phyloP scores from a whole-genome alignment of 2,888 invertebrate genomes.

The Diabrotica balteata region DNA sequence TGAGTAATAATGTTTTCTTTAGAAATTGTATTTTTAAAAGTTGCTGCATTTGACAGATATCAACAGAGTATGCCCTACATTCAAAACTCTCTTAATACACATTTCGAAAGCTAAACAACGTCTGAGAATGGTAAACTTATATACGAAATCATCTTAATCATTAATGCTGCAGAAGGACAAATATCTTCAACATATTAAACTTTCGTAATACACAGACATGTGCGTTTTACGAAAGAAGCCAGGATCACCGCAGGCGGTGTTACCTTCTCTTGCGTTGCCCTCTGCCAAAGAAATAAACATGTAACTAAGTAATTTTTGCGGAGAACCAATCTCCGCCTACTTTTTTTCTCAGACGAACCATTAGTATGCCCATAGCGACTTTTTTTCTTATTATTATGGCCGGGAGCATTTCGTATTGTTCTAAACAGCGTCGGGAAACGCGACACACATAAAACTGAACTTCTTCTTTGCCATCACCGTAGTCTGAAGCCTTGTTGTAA shows the following conservation, averaged over 20 bases:
- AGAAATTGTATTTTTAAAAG: too few relatives aligned
- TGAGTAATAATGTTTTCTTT: too few relatives aligned
- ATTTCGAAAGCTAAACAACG: too few relatives aligned
- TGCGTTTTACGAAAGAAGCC: too few relatives aligned
- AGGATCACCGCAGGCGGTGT: background rate
- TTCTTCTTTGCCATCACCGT: constrained; percentile 32
- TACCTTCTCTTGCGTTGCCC: constrained; percentile 5
- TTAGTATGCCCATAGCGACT: constrained; percentile 31
- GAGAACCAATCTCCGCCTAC: constrained; percentile 15
- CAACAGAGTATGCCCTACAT: too few relatives aligned
- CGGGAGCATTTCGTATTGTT: constrained; percentile 32
- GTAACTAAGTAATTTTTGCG: constrained; percentile 8
- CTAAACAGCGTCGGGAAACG: constrained; percentile 30
- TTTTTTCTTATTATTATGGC: constrained; percentile 35
- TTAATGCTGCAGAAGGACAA: too few relatives aligned
- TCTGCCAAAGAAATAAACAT: constrained; percentile 2
- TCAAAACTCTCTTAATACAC: too few relatives aligned
- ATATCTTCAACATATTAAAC: too few relatives aligned
- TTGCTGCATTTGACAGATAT: too few relatives aligned
- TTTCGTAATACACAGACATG: too few relatives aligned
- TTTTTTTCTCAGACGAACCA: constrained; percentile 5
- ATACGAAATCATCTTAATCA: too few relatives aligned
- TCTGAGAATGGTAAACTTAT: too few relatives aligned
- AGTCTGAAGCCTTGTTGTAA: background rate
- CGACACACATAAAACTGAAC: constrained; percentile 35